phyloP scores from a whole-genome alignment of 2,113 vertebrate species.

The Oreotrochilus melanogaster region DNA sequence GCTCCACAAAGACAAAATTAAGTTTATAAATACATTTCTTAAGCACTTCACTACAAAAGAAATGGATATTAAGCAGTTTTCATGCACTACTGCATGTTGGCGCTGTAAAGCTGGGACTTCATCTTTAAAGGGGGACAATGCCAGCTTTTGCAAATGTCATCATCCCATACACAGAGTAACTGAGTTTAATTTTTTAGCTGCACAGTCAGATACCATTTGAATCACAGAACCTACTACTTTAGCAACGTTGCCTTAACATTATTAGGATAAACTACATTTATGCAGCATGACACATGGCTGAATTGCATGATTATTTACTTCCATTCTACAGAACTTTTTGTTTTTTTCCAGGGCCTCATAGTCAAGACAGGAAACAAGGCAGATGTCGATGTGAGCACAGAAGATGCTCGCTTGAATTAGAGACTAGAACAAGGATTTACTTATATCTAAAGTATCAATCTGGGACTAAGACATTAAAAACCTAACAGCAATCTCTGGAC shows the following conservation, averaged over 20 bases:
- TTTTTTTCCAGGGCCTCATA: not conserved
- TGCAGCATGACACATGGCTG: conserved; percentile 2
- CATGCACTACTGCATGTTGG: not conserved
- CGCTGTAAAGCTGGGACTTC: conserved; percentile 8
- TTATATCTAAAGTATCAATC: not conserved
- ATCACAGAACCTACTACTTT: conserved; percentile 16
- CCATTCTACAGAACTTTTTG: not conserved
- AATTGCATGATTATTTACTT: conserved; percentile 8
- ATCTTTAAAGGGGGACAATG: conserved; percentile 46
- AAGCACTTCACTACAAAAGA: not conserved
- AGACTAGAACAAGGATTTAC: not conserved
- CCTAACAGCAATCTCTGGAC: not conserved
- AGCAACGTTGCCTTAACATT: not conserved
- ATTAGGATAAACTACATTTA: conserved; percentile 36
- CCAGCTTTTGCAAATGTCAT: conserved; percentile 32
- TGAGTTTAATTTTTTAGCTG: conserved; percentile 42
- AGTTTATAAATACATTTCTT: conserved; percentile 11
- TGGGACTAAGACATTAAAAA: not conserved
- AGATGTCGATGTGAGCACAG: not conserved
- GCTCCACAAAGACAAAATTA: conserved; percentile 30
- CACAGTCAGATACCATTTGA: conserved; percentile 40
- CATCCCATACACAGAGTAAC: conserved; percentile 13
- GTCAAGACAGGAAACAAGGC: not conserved
- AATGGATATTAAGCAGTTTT: conserved; percentile 30
- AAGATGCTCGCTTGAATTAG: not conserved